A percentile compares a stretch with the other conserved stretches of the same genome.
Evolutionary conservation across 2,888 invertebrate genomes (phyloP).

Genomic region (Brachyptera risi): DNA sequence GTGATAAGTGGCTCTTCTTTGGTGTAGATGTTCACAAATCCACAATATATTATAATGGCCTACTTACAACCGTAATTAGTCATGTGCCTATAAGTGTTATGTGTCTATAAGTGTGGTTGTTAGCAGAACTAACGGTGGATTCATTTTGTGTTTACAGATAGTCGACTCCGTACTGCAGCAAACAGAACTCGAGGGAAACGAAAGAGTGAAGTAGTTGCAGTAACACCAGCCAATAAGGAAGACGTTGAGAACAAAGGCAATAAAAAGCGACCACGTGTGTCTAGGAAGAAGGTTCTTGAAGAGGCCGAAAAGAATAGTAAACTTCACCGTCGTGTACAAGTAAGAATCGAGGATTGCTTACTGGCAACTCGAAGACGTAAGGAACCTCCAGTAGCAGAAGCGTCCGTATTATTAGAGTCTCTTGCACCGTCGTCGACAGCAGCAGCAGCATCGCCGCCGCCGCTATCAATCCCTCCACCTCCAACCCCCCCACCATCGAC

Average conservation of each 20-base stretch:
- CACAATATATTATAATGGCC: no score
- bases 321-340: conserved; percentile 37
- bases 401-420: not conserved
- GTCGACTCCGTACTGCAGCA: not conserved
- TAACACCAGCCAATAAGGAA: conserved; percentile 31
- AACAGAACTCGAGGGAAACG: conserved; percentile 33
- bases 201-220: conserved; percentile 30
- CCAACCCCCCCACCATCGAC: not conserved
- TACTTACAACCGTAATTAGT: no score
- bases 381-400: not conserved
- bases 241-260: conserved; percentile 36
- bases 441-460: not conserved
- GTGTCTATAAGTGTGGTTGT: no score
- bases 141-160: not conserved
- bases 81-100: no score
- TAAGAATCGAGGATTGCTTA: no score
- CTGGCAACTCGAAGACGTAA: not conserved
- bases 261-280: conserved; percentile 28
- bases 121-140: no score
- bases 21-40: no score
- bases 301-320: conserved; percentile 45
- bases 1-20: no score
- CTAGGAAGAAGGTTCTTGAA: conserved; percentile 46
- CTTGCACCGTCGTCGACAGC: not conserved
- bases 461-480: not conserved